phyloP scores from a whole-genome alignment of 2,113 vertebrate genomes.

The Chunga burmeisteri region DNA sequence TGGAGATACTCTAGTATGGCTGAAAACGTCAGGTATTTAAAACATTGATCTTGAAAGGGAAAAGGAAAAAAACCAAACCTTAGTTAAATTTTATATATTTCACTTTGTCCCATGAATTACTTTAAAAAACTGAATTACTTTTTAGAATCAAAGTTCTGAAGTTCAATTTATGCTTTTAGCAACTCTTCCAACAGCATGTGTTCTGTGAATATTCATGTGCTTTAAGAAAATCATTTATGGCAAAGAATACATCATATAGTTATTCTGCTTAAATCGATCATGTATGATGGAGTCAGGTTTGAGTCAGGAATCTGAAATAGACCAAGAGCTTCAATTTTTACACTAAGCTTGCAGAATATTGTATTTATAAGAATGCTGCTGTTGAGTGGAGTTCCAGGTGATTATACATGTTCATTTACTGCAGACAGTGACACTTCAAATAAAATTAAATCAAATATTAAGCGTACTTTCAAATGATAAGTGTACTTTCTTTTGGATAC shows the following conservation, averaged over 20 bases:
- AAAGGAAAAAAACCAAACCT: background rate
- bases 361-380: background rate
- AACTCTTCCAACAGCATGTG: background rate
- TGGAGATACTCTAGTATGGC: background rate
- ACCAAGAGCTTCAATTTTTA: background rate
- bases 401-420: background rate
- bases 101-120: background rate
- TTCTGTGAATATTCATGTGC: constrained; percentile 26
- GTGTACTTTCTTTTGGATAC: background rate
- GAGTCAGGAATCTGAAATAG: background rate
- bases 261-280: background rate
- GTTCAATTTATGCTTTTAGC: background rate
- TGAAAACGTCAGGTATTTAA: background rate
- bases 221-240: background rate
- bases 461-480: background rate
- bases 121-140: constrained; percentile 23
- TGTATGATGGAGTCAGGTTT: background rate
- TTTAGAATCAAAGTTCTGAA: background rate
- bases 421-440: background rate
- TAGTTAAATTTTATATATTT: background rate
- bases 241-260: background rate
- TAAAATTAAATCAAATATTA: background rate
- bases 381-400: background rate
- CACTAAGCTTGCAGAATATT: background rate
- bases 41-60: background rate